phyloP scores from a whole-genome alignment of 2,797 vertebrate genomes.

The Echiichthys vipera region DNA sequence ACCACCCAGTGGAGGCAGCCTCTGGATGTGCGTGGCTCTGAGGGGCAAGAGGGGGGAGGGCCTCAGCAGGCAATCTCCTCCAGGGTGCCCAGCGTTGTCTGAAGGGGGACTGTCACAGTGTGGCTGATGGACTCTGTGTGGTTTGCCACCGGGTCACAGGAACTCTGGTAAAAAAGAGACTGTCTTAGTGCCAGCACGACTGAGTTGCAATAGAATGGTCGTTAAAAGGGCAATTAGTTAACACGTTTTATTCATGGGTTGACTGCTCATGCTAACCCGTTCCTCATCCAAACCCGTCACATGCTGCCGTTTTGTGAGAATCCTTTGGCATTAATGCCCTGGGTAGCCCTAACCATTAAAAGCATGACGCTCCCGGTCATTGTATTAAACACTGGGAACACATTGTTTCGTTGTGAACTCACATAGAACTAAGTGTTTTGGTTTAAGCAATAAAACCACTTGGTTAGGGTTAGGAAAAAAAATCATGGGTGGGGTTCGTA shows the following conservation, averaged over 20 bases:
- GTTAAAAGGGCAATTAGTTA: not conserved
- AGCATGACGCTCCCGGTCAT: too few relatives aligned
- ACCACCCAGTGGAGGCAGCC: slow-evolving; percentile 47
- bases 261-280: too few relatives aligned
- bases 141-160: slow-evolving; percentile 94
- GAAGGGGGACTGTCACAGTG: slow-evolving; percentile 95
- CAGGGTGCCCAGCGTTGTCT: slow-evolving; percentile 94
- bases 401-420: too few relatives aligned
- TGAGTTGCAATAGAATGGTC: not conserved
- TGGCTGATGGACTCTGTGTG: slow-evolving; percentile 98
- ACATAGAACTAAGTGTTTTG: too few relatives aligned
- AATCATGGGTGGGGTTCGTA: too few relatives aligned
- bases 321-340: too few relatives aligned
- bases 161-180: slow-evolving; percentile 84
- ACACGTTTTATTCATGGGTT: not conserved
- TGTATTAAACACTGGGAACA: too few relatives aligned
- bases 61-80: slow-evolving; percentile 98
- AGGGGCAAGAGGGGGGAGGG: slow-evolving; percentile 57
- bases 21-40: slow-evolving; percentile 73
- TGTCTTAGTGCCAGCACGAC: not conserved
- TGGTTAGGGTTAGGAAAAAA: too few relatives aligned
- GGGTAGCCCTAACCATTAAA: too few relatives aligned
- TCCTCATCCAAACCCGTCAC: too few relatives aligned
- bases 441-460: too few relatives aligned
- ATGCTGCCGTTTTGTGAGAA: too few relatives aligned